Evolutionary conservation across 2,888 invertebrate species (phyloP).

Genomic region (Formica aserva): DNA sequence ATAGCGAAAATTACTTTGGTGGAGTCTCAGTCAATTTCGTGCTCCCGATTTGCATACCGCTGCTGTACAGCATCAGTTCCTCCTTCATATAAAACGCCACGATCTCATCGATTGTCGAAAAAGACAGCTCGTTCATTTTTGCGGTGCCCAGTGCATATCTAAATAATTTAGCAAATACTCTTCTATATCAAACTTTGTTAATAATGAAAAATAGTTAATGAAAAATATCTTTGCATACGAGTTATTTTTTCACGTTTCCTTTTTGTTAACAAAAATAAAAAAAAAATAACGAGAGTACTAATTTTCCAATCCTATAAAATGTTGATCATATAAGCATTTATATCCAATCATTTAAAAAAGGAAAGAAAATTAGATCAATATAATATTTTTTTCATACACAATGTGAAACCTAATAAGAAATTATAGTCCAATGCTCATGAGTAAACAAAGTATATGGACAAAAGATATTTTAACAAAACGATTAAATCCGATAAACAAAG

Average conservation of each 20-base stretch:
- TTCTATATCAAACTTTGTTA: background rate
- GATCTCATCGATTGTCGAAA: slow-evolving; percentile 83
- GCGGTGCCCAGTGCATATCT: slow-evolving; percentile 84
- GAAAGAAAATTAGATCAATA: background rate
- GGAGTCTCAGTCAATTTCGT: slow-evolving; percentile 83
- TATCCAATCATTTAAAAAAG: slow-evolving; percentile 35
- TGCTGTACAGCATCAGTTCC: slow-evolving; percentile 81
- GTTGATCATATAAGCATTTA: slow-evolving; percentile 12
- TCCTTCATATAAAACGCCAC: slow-evolving; percentile 81
- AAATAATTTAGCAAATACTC: slow-evolving; percentile 2
- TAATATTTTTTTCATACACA: background rate
- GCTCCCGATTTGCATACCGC: slow-evolving; percentile 80
- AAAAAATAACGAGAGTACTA: background rate
- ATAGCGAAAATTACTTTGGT: slow-evolving; percentile 73
- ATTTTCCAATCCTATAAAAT: slow-evolving; percentile 19
- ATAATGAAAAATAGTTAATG: background rate
- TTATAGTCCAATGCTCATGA: slow-evolving; percentile 21
- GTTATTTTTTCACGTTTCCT: background rate
- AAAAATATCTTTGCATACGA: background rate
- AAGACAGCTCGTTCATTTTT: slow-evolving; percentile 84
- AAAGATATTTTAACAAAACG: background rate
- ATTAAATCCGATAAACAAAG: background rate
- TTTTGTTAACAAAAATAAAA: background rate
- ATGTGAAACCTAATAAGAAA: background rate
- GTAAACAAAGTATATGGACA: slow-evolving; percentile 32